phyloP scores from a whole-genome alignment of 2,888 invertebrate genomes.

The Heliconius aoede region DNA sequence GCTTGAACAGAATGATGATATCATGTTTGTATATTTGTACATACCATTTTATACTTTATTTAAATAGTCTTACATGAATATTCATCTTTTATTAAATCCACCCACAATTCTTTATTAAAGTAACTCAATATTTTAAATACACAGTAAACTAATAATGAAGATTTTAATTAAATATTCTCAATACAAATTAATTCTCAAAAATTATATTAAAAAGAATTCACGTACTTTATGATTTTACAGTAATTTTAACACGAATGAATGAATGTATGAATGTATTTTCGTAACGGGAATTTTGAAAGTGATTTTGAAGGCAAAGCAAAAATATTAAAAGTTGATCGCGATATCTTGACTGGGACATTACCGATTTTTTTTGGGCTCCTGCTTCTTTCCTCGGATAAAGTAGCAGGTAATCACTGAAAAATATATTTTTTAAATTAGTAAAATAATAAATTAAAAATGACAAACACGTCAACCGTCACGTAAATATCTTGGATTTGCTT shows the following conservation, averaged over 20 bases:
- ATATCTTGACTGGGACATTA: no score
- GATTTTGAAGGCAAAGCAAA: no score
- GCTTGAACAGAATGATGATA: conserved; percentile 4
- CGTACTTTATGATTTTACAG: background rate
- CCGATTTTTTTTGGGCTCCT: no score
- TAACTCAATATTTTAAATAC: background rate
- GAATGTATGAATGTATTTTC: no score
- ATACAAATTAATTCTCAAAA: background rate
- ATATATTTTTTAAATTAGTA: no score
- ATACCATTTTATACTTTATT: conserved; percentile 34
- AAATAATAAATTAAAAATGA: background rate
- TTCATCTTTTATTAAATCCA: conserved; percentile 18
- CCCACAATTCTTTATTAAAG: background rate
- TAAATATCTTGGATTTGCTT: background rate
- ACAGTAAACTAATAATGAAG: background rate
- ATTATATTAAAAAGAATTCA: no score
- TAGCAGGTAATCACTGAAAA: no score
- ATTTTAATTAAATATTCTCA: background rate
- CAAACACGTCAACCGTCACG: background rate
- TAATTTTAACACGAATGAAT: no score
- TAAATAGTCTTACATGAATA: conserved; percentile 27
- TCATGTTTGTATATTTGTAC: conserved; percentile 30
- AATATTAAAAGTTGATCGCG: no score
- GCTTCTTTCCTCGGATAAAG: no score
- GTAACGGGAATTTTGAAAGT: no score